Conservation (phyloP, 1,140 invertebrate genomes). For the Brachionus calyciflorus region DNA sequence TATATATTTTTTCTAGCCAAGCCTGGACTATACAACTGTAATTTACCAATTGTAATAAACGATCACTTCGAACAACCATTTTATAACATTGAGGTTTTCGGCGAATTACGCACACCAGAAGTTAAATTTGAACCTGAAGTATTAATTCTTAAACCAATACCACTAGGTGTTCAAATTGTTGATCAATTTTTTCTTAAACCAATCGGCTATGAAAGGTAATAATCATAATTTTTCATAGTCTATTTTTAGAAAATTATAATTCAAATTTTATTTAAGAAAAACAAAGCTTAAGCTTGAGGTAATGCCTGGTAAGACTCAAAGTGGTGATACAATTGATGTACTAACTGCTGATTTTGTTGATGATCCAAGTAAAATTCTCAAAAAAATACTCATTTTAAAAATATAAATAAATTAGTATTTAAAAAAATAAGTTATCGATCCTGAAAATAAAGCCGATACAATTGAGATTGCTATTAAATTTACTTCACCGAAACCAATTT, state of each 20-base stretch:
- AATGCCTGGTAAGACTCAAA: not conserved
- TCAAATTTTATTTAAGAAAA: conserved; percentile 50
- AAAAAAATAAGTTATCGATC: conserved; percentile 31
- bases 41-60: conserved; percentile 56
- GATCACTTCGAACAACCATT: conserved; percentile 54
- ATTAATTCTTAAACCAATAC: conserved; percentile 56
- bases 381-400: not conserved
- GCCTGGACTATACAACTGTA: conserved; percentile 52
- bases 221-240: not conserved
- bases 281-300: conserved; percentile 47
- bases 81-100: conserved; percentile 54
- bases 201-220: conserved; percentile 55
- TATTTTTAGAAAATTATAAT: not conserved
- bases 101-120: conserved; percentile 53
- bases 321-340: not conserved
- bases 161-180: conserved; percentile 53
- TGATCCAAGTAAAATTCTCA: not conserved
- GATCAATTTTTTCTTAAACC: conserved; percentile 55
- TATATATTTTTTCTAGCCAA: conserved; percentile 50
- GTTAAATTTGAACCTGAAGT: conserved; percentile 58
- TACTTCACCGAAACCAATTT: conserved; percentile 54
- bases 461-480: conserved; percentile 52
- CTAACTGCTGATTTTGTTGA: not conserved
- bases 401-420: conserved; percentile 49
- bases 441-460: not conserved